Percentiles rank a stretch among this genome's conserved stretches.
Evolutionary conservation across 2,888 invertebrate genomes (phyloP).

Genomic region (Tenthredo notha): DNA sequence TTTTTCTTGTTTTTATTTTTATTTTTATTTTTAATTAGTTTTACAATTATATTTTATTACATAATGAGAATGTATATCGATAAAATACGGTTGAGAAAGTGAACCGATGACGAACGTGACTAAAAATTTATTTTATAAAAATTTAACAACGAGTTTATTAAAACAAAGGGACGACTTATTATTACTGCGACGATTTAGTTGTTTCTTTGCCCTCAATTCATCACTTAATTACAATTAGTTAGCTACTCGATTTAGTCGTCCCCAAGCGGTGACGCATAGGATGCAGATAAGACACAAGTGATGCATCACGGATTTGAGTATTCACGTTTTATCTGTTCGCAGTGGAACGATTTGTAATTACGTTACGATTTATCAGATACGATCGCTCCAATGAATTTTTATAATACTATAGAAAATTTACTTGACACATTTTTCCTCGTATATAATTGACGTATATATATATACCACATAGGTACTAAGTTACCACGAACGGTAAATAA

Average conservation of each 20-base stretch:
- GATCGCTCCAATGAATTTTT: neutral
- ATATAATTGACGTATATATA: neutral
- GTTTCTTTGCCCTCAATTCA: slow-evolving; percentile 18
- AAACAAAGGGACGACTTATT: slow-evolving; percentile 4
- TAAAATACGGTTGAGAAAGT: neutral
- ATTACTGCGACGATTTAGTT: neutral
- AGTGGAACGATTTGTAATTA: neutral
- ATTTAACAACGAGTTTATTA: neutral
- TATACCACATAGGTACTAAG: neutral
- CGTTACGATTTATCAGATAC: neutral
- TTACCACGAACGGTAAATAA: slow-evolving; percentile 12
- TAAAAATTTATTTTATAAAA: neutral
- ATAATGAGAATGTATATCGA: neutral
- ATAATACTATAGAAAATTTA: neutral
- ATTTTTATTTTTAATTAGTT: neutral
- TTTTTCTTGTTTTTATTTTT: neutral
- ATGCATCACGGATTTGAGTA: slow-evolving; percentile 29
- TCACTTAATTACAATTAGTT: slow-evolving; percentile 23
- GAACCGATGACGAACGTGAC: neutral
- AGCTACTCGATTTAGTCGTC: slow-evolving; percentile 14
- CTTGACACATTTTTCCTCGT: neutral
- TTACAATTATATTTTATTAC: neutral
- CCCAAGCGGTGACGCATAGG: slow-evolving; percentile 14
- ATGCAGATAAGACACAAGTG: slow-evolving; percentile 19
- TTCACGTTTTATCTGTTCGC: neutral